phyloP scores from a whole-genome alignment of 1,140 invertebrate genomes.

The Zaprionus tsacasi region DNA sequence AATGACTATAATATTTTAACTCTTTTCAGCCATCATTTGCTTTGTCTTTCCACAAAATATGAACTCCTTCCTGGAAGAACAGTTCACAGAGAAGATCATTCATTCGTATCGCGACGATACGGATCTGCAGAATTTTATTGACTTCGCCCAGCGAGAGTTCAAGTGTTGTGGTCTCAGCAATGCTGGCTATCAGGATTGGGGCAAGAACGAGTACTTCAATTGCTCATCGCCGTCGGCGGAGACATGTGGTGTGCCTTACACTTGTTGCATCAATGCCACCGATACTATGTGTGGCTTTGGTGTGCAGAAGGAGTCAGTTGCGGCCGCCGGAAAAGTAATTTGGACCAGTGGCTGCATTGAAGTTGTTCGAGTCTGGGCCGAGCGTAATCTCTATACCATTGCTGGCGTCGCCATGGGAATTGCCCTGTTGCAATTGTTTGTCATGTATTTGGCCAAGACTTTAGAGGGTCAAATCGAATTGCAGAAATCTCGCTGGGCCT shows the following conservation, averaged over 20 bases:
- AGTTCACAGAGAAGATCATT: conserved; percentile 94
- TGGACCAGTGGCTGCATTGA: conserved; percentile 96
- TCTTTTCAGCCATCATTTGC: conserved; percentile 89
- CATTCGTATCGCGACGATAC: conserved; percentile 93
- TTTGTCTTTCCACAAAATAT: conserved; percentile 96
- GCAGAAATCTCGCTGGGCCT: conserved; percentile 91
- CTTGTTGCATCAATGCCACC: conserved; percentile 96
- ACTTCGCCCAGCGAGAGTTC: conserved; percentile 97
- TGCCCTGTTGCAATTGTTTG: conserved; percentile 93
- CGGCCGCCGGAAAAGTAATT: conserved; percentile 93
- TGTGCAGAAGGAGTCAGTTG: conserved; percentile 91
- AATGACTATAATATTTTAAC: background rate
- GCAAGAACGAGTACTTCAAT: conserved; percentile 97
- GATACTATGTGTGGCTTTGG: conserved; percentile 96
- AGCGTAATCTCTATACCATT: conserved; percentile 94
- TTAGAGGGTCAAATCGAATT: conserved; percentile 95
- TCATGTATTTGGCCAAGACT: conserved; percentile 95
- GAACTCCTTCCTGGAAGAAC: conserved; percentile 92
- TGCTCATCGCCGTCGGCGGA: conserved; percentile 95
- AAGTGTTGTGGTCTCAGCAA: conserved; percentile 95
- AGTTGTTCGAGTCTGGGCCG: conserved; percentile 92
- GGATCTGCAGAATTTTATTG: conserved; percentile 96
- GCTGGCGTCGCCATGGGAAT: conserved; percentile 92
- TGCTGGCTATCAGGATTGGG: conserved; percentile 96
- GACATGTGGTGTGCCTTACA: conserved; percentile 96